Base-by-base conservation (phyloP, 1,140 invertebrate species). In the Drosophila tsacasi region DNA sequence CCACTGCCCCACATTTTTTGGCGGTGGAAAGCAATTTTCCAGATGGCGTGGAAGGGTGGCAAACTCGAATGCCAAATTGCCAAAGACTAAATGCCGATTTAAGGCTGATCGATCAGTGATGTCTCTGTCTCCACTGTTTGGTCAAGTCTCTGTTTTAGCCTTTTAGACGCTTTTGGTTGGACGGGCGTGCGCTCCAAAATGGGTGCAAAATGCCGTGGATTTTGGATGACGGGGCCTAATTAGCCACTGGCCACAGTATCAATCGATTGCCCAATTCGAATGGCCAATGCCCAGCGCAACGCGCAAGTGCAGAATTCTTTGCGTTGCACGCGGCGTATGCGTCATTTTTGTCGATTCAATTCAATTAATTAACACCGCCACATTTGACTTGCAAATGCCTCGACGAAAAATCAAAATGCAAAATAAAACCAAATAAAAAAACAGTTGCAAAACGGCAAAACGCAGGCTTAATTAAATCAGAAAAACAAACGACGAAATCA, bases 361-460 rank as follows among this genome's bases (percentile, higher is more conserved):
- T 84, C 75, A 85, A 85, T 79, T 81, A 85, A 85, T 85, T 81
- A 85, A 68, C 69, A 58, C 67, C 46, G 52, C 59, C 27, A 52
- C 52, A 75, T 84, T 81, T 78, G 74, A 81, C 59, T 81, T 85
- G 68, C 77, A 85, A 84, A 85, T 78, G 65, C 12, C 12, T n/a
- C 15, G 23, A 10, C 15, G 23, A 10, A 17, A 59, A 57, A 44
- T 25, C 27, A 60, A 55, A 54, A 55, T 40, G 39, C 50, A 21
- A 25, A 19, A 27, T 27, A 52, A 2, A 52, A 37, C 21, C 15
- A 39, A 57, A 57, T 57, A 23, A 57, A 37, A 32, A 57, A 23
- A 55, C 35, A n/a, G 54, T 65, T 60, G 71, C 68, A 72, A 61
- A 73, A 73, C 61, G 71, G 55, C 37, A 60, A 73, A 73, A 42